A percentile compares a stretch with the other conserved stretches of the same genome.
Evolutionary conservation across 2,888 invertebrate genomes (phyloP).

Genomic region (Drosophila helvetica): DNA sequence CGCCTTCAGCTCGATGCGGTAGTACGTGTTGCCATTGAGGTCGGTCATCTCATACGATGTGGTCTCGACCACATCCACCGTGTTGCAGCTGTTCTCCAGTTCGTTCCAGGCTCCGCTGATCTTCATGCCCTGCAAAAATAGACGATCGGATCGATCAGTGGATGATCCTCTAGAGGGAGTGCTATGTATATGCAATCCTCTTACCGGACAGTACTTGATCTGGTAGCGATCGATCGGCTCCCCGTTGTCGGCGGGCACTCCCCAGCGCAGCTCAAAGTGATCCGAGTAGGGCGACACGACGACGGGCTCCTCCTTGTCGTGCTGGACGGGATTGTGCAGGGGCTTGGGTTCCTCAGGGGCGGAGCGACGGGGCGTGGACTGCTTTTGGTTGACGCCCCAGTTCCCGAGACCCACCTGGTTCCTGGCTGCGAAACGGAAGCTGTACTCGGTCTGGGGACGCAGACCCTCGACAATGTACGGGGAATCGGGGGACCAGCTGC

Average conservation of each 20-base stretch:
- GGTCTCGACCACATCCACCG: conserved; percentile 86
- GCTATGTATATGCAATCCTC: not conserved
- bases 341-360: conserved; percentile 90
- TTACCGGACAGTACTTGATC: conserved; percentile 91
- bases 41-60: conserved; percentile 88
- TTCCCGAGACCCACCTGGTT: conserved; percentile 93
- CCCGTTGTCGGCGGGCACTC: conserved; percentile 94
- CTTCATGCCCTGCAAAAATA: conserved; percentile 86
- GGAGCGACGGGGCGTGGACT: conserved; percentile 91
- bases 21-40: conserved; percentile 91
- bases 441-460: conserved; percentile 90
- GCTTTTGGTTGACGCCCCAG: conserved; percentile 88
- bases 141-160: not conserved
- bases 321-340: conserved; percentile 84
- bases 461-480: conserved; percentile 92
- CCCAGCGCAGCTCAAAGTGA: conserved; percentile 93
- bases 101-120: conserved; percentile 88
- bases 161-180: not conserved
- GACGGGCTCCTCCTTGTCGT: conserved; percentile 84
- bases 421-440: conserved; percentile 92
- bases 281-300: conserved; percentile 88
- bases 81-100: conserved; percentile 85
- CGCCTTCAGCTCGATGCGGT: conserved; percentile 92
- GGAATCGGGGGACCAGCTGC: conserved; percentile 92
- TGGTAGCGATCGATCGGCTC: conserved; percentile 93